Evolutionary conservation across 1,140 invertebrate genomes (phyloP).

Genomic region (Plutomurus gul): DNA sequence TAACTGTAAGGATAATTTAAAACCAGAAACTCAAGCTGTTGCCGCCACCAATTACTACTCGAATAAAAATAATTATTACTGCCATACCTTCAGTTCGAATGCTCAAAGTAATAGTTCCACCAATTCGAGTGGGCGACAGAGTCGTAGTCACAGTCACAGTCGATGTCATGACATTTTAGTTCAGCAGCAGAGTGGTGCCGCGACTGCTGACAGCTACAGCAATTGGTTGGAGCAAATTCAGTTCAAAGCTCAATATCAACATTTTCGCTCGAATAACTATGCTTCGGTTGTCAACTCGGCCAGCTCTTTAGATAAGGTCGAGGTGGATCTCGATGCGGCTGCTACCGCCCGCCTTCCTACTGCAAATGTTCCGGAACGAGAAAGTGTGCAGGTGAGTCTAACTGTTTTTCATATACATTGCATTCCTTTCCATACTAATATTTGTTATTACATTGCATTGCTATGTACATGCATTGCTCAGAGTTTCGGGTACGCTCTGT

Average conservation of each 20-base stretch:
- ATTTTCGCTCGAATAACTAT: constrained; percentile 49
- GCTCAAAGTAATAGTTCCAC: not conserved
- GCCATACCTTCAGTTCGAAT: not conserved
- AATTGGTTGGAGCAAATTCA: constrained; percentile 51
- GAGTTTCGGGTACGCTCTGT: too few relatives aligned
- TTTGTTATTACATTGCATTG: too few relatives aligned
- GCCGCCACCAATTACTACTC: not conserved
- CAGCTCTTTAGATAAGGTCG: constrained; percentile 40
- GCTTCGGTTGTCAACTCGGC: constrained; percentile 47
- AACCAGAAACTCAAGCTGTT: not conserved
- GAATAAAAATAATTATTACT: constrained; percentile 24
- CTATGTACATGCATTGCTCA: too few relatives aligned
- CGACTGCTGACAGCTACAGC: not conserved
- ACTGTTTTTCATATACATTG: too few relatives aligned
- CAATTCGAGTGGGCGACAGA: not conserved
- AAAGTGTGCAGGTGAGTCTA: not conserved
- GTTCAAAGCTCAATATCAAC: constrained; percentile 50
- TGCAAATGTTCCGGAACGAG: not conserved
- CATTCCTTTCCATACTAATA: too few relatives aligned
- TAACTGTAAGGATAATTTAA: not conserved
- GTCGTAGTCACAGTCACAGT: not conserved
- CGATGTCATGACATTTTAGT: not conserved
- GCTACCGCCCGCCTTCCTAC: too few relatives aligned
- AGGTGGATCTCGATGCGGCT: not conserved
- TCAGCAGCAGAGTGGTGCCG: not conserved